phyloP scores from a whole-genome alignment of 2,113 vertebrate species.

The Gasterosteus aculeatus region DNA sequence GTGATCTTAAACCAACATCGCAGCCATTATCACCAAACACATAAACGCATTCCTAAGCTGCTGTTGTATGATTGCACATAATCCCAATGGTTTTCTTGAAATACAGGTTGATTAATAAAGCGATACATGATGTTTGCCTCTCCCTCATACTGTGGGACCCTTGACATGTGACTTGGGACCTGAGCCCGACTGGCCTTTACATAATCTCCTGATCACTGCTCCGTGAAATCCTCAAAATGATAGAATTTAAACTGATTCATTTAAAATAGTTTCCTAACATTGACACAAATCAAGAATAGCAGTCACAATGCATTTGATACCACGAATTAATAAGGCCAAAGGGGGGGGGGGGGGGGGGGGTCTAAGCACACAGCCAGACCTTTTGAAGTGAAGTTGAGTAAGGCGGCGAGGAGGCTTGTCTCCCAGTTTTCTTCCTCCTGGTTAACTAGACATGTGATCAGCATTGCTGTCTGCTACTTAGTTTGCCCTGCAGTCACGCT shows the following conservation, averaged over 20 bases:
- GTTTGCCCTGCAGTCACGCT: constrained; percentile 60
- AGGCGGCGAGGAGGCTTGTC: constrained; percentile 57
- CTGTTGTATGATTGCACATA: not conserved
- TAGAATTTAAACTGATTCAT: not conserved
- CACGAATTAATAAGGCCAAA: not conserved
- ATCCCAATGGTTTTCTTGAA: not conserved
- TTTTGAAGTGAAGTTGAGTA: constrained; percentile 35
- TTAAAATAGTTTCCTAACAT: not conserved
- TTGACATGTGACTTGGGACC: constrained; percentile 33
- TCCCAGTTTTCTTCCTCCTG: constrained; percentile 53
- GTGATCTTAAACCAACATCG: constrained; percentile 8
- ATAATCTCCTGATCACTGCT: constrained; percentile 33
- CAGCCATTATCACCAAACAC: constrained; percentile 4
- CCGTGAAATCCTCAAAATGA: not conserved
- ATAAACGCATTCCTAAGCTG: not conserved
- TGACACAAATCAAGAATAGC: not conserved
- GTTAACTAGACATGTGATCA: constrained; percentile 76
- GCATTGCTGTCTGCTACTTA: constrained; percentile 61
- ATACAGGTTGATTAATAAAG: not conserved
- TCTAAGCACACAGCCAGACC: not conserved
- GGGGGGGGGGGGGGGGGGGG: not conserved
- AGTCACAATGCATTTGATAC: not conserved
- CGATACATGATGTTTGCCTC: too few relatives aligned
- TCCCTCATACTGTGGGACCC: not conserved
- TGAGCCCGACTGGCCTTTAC: constrained; percentile 15